Evolutionary conservation across 2,797 vertebrate species (phyloP).

Genomic region (Sebastes oblongus): DNA sequence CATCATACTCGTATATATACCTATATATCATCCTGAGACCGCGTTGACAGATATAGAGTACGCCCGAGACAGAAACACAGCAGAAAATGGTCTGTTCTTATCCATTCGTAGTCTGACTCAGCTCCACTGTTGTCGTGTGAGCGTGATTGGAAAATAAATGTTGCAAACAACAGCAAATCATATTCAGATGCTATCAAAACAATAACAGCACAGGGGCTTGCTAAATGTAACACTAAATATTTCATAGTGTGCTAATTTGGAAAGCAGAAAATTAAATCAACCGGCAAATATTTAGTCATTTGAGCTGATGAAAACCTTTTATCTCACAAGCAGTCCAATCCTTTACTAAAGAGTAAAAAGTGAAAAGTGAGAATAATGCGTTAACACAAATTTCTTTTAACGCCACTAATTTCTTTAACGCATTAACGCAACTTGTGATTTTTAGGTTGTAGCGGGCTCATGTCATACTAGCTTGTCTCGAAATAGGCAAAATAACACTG

Average conservation of each 20-base stretch:
- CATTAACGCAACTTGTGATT: too few species aligned
- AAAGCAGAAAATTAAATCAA: conserved; percentile 14
- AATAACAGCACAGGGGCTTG: conserved; percentile 22
- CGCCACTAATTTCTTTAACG: too few species aligned
- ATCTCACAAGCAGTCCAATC: background rate
- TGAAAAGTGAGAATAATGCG: background rate
- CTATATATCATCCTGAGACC: conserved; percentile 11
- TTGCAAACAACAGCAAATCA: conserved; percentile 50
- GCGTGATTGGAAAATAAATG: conserved; percentile 51
- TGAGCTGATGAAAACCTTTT: background rate
- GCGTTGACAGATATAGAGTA: conserved; percentile 1
- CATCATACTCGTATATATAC: background rate
- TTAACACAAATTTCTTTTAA: too few species aligned
- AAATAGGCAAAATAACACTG: too few species aligned
- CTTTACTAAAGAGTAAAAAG: background rate
- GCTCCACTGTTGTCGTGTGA: conserved; percentile 48
- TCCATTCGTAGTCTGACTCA: conserved; percentile 29
- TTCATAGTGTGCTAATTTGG: conserved; percentile 40
- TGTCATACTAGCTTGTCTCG: too few species aligned
- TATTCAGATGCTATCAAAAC: conserved; percentile 46
- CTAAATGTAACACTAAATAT: conserved; percentile 46
- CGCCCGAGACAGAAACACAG: conserved; percentile 7
- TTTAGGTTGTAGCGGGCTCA: too few species aligned
- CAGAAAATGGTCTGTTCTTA: conserved; percentile 28
- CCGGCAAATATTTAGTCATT: background rate